These are phyloP conservation scores for Psilopsiagon aymara DNA, from an alignment of 2,113 vertebrate genomes.

Conservation along the genomic window DNA sequence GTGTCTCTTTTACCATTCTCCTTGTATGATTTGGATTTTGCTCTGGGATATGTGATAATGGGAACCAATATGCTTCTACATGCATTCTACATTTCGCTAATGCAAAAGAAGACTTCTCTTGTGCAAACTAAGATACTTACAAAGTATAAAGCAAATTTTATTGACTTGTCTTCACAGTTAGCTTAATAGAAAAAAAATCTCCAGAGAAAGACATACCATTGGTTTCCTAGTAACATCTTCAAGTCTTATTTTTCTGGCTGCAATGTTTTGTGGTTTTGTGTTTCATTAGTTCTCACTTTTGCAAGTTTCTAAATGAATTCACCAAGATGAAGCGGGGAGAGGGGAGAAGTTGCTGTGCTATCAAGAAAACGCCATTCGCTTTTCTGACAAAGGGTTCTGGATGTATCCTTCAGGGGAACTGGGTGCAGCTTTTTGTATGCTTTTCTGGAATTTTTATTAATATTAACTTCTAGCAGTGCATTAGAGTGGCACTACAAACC, in stretches of 20 bases:
- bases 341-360: neutral
- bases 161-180: neutral
- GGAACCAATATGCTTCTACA: neutral
- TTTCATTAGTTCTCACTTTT: neutral
- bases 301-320: neutral
- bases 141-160: neutral
- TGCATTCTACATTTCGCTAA: neutral
- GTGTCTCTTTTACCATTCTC: neutral
- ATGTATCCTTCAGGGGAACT: neutral
- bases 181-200: neutral
- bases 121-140: neutral
- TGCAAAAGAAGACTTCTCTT: neutral
- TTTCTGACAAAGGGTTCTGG: neutral
- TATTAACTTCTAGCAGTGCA: slow-evolving; percentile 6
- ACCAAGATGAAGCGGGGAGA: neutral
- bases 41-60: neutral
- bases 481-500: neutral
- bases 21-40: neutral
- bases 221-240: neutral
- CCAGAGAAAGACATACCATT: neutral
- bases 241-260: neutral
- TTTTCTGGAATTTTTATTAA: neutral
- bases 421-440: neutral
- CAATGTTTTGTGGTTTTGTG: neutral
- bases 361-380: neutral